These are phyloP conservation scores for Tubulanus polymorphus DNA, from an alignment of 2,888 invertebrate species.

Conservation along the genomic window DNA sequence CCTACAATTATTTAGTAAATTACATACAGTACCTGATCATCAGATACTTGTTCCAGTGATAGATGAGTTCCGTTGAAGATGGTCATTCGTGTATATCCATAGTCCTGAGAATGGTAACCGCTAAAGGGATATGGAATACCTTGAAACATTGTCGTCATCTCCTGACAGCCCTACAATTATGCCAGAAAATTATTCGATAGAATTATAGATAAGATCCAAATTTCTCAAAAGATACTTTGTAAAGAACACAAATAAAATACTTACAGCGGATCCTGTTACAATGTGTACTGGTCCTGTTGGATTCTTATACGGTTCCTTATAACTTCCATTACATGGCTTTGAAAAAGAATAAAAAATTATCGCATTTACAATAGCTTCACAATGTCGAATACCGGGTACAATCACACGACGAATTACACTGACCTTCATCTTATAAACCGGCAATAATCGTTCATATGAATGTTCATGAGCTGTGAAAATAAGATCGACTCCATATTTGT, in stretches of 20 bases:
- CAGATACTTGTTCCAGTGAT: slow-evolving; percentile 77
- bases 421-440: slow-evolving; percentile 75
- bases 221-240: too few species aligned
- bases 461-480: slow-evolving; percentile 96
- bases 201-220: too few species aligned
- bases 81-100: slow-evolving; percentile 81
- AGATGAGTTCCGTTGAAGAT: slow-evolving; percentile 83
- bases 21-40: slow-evolving; percentile 52
- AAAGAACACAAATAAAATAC: too few species aligned
- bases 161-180: slow-evolving; percentile 66
- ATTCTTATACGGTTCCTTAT: slow-evolving; percentile 63
- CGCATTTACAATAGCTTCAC: too few species aligned
- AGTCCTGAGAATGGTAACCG: slow-evolving; percentile 78
- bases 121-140: slow-evolving; percentile 68
- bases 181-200: neutral
- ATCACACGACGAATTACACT: too few species aligned
- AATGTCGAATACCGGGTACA: too few species aligned
- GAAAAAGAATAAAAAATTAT: too few species aligned
- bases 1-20: too few species aligned
- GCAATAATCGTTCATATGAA: slow-evolving; percentile 90
- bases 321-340: slow-evolving; percentile 63
- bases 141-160: slow-evolving; percentile 71
- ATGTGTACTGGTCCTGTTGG: slow-evolving; percentile 84
- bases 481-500: slow-evolving; percentile 82
- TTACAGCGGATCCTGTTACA: slow-evolving; percentile 71